Conservation (phyloP, 2,113 vertebrate genomes). For the Oostethus manadensis region DNA sequence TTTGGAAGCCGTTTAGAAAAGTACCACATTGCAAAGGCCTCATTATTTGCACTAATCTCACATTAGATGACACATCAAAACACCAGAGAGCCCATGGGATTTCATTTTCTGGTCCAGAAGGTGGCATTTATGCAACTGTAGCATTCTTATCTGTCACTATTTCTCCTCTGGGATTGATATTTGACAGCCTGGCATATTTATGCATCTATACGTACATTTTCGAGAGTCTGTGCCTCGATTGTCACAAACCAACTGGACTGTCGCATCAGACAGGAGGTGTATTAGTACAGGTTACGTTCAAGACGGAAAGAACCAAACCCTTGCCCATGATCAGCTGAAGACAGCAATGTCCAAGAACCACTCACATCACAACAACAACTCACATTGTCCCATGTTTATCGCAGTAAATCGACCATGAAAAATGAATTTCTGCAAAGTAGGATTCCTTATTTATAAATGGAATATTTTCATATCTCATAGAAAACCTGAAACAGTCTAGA, state of each 20-base stretch:
- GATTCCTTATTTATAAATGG: too few species aligned
- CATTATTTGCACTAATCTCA: not conserved
- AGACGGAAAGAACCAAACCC: too few species aligned
- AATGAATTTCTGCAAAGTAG: too few species aligned
- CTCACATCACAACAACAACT: too few species aligned
- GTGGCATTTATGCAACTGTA: slow-evolving; percentile 55
- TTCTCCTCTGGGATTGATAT: slow-evolving; percentile 40
- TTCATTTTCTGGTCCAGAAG: slow-evolving; percentile 18
- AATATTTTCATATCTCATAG: too few species aligned
- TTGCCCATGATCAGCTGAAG: too few species aligned
- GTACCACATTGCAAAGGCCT: slow-evolving; percentile 5
- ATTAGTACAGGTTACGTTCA: too few species aligned
- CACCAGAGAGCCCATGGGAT: not conserved
- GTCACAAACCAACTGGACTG: slow-evolving; percentile 39
- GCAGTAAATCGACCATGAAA: too few species aligned
- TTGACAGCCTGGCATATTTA: slow-evolving; percentile 53
- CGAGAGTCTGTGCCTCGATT: slow-evolving; percentile 38
- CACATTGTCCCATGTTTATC: too few species aligned
- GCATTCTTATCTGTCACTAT: slow-evolving; percentile 53
- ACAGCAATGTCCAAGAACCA: too few species aligned
- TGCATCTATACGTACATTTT: slow-evolving; percentile 40
- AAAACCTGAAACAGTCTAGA: too few species aligned
- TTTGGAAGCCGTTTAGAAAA: slow-evolving; percentile 34
- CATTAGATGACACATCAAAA: slow-evolving; percentile 7
- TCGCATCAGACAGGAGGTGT: slow-evolving; percentile 17